phyloP scores from a whole-genome alignment of 2,113 vertebrate genomes.

The Cochlearius cochlearius region DNA sequence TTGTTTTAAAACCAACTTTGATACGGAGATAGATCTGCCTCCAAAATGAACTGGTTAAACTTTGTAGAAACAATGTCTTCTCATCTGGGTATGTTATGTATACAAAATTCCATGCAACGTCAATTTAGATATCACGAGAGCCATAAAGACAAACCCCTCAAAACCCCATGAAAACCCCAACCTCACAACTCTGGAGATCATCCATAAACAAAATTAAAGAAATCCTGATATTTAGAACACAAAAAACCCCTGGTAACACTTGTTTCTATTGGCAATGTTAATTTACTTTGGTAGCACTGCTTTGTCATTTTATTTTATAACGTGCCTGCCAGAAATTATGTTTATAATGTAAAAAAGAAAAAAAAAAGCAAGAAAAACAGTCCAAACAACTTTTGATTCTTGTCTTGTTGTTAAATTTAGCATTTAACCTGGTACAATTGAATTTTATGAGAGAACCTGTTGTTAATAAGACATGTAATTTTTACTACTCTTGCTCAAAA shows the following conservation, averaged over 20 bases:
- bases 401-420: not conserved
- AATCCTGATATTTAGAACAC: not conserved
- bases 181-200: not conserved
- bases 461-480: not conserved
- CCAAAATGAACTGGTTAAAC: not conserved
- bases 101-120: not conserved
- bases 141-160: not conserved
- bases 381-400: not conserved
- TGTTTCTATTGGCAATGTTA: not conserved
- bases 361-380: not conserved
- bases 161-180: fast-evolving
- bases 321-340: not conserved
- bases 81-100: not conserved
- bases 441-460: not conserved
- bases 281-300: not conserved
- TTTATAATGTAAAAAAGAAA: not conserved
- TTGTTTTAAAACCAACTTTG: not conserved
- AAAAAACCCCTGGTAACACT: not conserved
- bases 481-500: not conserved
- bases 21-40: not conserved
- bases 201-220: not conserved
- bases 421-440: not conserved
- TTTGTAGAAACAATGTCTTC: not conserved
- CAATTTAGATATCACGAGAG: not conserved
- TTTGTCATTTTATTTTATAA: not conserved